Evolutionary conservation across 2,888 invertebrate genomes (phyloP).

Genomic region (Caenorhabditis sp.): DNA sequence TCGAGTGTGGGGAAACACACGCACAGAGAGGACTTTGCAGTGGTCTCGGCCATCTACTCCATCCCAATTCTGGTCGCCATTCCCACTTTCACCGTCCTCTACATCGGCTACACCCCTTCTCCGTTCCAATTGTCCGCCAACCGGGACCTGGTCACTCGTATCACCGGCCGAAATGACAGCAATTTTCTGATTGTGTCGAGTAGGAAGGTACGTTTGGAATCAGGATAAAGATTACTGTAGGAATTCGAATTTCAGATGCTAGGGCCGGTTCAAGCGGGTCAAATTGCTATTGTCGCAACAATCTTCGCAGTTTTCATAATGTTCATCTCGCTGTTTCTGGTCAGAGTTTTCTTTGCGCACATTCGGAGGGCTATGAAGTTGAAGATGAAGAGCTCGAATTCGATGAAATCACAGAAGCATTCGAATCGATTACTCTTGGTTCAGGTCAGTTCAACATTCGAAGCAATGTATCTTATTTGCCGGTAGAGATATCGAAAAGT

Average conservation of each 20-base stretch:
- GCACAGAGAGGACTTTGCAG: background rate
- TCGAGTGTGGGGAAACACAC: background rate
- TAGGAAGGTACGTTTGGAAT: no score
- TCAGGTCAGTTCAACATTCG: no score
- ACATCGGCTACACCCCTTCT: constrained; percentile 23
- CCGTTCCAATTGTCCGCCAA: constrained; percentile 5
- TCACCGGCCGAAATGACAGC: constrained; percentile 10
- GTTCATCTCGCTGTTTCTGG: constrained; percentile 17
- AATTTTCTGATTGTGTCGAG: constrained; percentile 28
- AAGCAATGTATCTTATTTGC: no score
- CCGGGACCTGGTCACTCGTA: constrained; percentile 18
- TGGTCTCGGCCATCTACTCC: no score
- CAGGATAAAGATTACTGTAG: no score
- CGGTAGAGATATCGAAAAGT: no score
- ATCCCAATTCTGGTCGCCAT: constrained; percentile 30
- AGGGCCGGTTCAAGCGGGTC: no score
- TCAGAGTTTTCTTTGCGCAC: constrained; percentile 16
- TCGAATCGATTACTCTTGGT: background rate
- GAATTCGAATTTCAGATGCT: no score
- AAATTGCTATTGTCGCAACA: constrained; percentile 3
- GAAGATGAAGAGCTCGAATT: constrained; percentile 10
- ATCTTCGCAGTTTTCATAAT: constrained; percentile 39
- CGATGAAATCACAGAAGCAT: constrained; percentile 12
- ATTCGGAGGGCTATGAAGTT: constrained; percentile 18
- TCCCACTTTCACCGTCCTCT: constrained; percentile 11